These are phyloP conservation scores for Tachuris rubrigastra DNA, from an alignment of 2,113 vertebrate species.

Conservation along the genomic window DNA sequence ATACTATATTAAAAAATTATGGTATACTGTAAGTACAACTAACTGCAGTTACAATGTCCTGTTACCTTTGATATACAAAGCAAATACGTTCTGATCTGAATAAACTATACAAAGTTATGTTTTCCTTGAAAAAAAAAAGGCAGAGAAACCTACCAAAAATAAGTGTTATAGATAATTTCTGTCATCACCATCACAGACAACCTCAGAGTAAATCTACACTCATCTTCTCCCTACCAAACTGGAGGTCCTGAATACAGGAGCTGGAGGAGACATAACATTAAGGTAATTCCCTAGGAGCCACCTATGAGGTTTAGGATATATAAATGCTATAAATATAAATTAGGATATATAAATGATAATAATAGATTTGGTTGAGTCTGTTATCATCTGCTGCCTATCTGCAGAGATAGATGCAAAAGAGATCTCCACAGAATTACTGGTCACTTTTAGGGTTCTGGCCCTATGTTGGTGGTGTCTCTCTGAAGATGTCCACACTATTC, in stretches of 20 bases:
- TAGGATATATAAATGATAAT: too few species aligned
- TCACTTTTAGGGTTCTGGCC: not conserved
- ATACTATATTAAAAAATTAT: not conserved
- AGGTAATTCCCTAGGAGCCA: not conserved
- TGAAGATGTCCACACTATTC: not conserved
- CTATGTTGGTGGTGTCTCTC: not conserved
- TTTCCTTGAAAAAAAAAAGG: not conserved
- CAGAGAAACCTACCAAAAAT: not conserved
- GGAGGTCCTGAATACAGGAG: not conserved
- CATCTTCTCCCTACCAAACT: not conserved
- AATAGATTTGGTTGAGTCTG: not conserved
- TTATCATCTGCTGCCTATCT: not conserved
- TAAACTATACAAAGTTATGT: not conserved
- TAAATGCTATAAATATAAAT: not conserved
- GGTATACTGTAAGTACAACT: not conserved
- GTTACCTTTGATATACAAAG: not conserved
- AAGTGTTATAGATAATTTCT: not conserved
- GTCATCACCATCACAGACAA: not conserved
- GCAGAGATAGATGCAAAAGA: not conserved
- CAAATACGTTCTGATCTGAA: not conserved
- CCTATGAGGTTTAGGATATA: not conserved
- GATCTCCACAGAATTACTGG: not conserved
- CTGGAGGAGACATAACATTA: rapidly evolving
- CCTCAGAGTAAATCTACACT: not conserved
- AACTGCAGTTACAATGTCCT: not conserved